A percentile compares a stretch with the other conserved stretches of the same genome.
phyloP scores from a whole-genome alignment of 1,140 invertebrate species.

The Berghia stephanieae region DNA sequence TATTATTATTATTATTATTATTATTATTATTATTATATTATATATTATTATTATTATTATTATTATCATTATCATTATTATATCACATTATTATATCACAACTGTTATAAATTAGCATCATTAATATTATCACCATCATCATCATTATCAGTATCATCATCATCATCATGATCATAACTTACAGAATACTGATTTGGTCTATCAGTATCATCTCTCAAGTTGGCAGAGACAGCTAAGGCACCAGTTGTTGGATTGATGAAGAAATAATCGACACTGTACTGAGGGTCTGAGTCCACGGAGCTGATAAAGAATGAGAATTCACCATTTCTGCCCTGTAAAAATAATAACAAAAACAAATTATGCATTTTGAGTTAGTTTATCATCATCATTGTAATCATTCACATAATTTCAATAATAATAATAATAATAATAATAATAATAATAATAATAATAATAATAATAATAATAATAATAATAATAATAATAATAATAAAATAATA shows the following conservation, averaged over 20 bases:
- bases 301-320: slow-evolving; percentile 40
- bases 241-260: slow-evolving; percentile 46
- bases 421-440: neutral
- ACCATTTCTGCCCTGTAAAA: slow-evolving; percentile 46
- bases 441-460: too few species aligned
- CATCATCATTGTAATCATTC: neutral
- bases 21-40: too few species aligned
- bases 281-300: slow-evolving; percentile 32
- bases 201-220: slow-evolving; percentile 31
- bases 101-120: too few species aligned
- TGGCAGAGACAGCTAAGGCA: slow-evolving; percentile 34
- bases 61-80: too few species aligned
- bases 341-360: neutral
- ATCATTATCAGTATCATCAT: too few species aligned
- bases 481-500: too few species aligned
- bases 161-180: too few species aligned
- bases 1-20: too few species aligned
- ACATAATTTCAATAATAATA: neutral
- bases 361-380: neutral
- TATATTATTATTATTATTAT: too few species aligned
- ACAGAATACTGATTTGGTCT: neutral
- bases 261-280: slow-evolving; percentile 38
- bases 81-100: too few species aligned
- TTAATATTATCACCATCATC: too few species aligned
- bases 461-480: too few species aligned